These are phyloP conservation scores for Drosophila auraria DNA, from an alignment of 1,140 invertebrate genomes.

Conservation along the genomic window DNA sequence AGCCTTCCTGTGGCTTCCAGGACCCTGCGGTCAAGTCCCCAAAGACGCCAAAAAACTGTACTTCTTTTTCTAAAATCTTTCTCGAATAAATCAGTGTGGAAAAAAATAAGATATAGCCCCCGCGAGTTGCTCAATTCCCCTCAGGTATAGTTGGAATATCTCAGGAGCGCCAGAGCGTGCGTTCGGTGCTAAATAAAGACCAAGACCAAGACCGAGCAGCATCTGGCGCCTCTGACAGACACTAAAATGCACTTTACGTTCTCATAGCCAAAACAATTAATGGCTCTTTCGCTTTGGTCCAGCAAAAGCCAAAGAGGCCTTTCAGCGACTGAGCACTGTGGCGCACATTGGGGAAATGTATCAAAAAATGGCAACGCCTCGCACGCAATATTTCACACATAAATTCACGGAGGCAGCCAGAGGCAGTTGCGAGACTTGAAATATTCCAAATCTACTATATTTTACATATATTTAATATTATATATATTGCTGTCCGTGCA, in stretches of 20 bases:
- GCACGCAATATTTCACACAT: constrained; percentile 46
- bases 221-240: constrained; percentile 46
- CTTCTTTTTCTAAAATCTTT: constrained; percentile 20
- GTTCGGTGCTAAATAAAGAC: constrained; percentile 54
- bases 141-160: constrained; percentile 12
- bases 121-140: neutral
- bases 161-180: constrained; percentile 53
- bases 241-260: constrained; percentile 42
- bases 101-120: neutral
- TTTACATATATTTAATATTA: constrained; percentile 22
- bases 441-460: constrained; percentile 51
- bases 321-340: constrained; percentile 21
- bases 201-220: constrained; percentile 17
- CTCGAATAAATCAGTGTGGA: constrained; percentile 12
- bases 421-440: constrained; percentile 20
- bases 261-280: constrained; percentile 46
- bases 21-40: neutral
- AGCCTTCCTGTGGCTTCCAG: neutral
- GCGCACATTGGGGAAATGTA: constrained; percentile 23
- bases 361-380: constrained; percentile 50
- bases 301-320: constrained; percentile 10
- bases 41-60: constrained; percentile 18
- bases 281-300: constrained; percentile 32
- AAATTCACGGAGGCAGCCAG: constrained; percentile 17
- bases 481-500: constrained; percentile 11